phyloP scores from a whole-genome alignment of 2,113 vertebrate species.

The Marcusenius ussheri region DNA sequence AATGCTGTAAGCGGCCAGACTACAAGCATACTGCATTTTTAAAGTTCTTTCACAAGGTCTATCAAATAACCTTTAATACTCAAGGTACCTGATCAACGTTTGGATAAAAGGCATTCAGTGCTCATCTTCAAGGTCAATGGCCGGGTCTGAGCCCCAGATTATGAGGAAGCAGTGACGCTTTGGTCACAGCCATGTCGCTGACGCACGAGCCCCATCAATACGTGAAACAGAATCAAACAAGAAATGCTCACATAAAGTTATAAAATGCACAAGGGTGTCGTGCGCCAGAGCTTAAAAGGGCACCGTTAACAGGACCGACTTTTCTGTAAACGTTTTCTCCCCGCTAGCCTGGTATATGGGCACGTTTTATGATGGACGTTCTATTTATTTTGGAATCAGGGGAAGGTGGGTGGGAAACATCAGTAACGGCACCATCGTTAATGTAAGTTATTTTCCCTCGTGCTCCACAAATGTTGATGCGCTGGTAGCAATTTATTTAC shows the following conservation, averaged over 20 bases:
- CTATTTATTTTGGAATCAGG: slow-evolving; percentile 13
- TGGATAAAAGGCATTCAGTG: not conserved
- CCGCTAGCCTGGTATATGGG: too few species aligned
- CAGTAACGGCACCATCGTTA: not conserved
- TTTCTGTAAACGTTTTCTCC: not conserved
- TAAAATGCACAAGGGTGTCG: not conserved
- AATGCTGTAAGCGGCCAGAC: not conserved
- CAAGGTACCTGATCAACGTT: not conserved
- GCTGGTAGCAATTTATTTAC: not conserved
- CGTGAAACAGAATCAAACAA: not conserved
- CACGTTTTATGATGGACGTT: not conserved
- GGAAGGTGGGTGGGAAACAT: not conserved
- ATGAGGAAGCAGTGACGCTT: not conserved
- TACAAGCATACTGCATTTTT: not conserved
- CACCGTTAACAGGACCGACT: not conserved
- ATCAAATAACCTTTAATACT: not conserved
- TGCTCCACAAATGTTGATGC: not conserved
- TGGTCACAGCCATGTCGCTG: not conserved
- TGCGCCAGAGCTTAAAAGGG: not conserved
- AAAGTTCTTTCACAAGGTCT: not conserved
- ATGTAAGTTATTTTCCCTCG: not conserved
- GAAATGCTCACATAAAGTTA: not conserved
- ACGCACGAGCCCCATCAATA: not conserved
- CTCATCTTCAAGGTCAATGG: not conserved
- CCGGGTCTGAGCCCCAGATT: not conserved